These are phyloP conservation scores for Maniola jurtina DNA, from an alignment of 1,140 invertebrate genomes.

Conservation along the genomic window DNA sequence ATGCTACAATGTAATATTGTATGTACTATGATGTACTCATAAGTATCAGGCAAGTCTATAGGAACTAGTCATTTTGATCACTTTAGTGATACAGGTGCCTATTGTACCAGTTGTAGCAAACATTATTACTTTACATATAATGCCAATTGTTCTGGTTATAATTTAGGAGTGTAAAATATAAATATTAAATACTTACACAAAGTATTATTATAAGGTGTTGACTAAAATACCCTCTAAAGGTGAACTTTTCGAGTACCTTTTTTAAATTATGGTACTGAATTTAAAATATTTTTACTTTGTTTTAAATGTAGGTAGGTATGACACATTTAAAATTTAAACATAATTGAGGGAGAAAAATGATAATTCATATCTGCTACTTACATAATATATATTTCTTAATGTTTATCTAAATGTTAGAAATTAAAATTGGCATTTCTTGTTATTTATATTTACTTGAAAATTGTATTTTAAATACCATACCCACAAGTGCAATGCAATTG, in stretches of 20 bases:
- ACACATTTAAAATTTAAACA: not conserved
- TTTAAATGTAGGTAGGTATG: conserved; percentile 4
- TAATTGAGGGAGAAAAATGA: not conserved
- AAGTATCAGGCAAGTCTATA: not conserved
- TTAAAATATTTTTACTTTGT: not conserved
- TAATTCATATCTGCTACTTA: conserved; percentile 16
- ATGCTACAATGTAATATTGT: not conserved
- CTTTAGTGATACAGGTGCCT: conserved; percentile 19
- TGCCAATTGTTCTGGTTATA: conserved; percentile 37
- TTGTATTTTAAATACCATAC: conserved; percentile 17
- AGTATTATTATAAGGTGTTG: conserved; percentile 1
- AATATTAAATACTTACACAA: conserved; percentile 1
- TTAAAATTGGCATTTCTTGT: conserved; percentile 30
- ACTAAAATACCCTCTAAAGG: not conserved
- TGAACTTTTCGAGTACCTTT: not conserved
- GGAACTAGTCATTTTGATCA: conserved; percentile 25
- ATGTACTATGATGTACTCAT: not conserved
- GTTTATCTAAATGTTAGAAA: conserved; percentile 32
- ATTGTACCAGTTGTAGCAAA: conserved; percentile 6
- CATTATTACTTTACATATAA: conserved; percentile 35
- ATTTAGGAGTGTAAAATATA: conserved; percentile 22
- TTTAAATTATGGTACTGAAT: not conserved
- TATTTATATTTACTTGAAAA: conserved; percentile 22
- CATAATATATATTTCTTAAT: conserved; percentile 24
- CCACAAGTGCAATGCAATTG: conserved; percentile 16